Evolutionary conservation across 2,888 invertebrate species (phyloP).

Genomic region (Disparrhopalites patrizii): DNA sequence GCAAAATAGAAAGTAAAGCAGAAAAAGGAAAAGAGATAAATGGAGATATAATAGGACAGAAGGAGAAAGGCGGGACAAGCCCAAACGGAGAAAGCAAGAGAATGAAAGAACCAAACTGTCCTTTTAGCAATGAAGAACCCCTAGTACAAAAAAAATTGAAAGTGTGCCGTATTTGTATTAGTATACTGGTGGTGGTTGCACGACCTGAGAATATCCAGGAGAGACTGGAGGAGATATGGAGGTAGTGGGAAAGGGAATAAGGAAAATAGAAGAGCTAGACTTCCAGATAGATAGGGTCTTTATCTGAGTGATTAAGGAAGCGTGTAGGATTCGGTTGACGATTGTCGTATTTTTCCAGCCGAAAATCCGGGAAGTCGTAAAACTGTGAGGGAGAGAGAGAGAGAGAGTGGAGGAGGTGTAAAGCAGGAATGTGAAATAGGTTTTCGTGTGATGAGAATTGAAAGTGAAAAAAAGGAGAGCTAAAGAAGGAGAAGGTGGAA

Average conservation of each 20-base stretch:
- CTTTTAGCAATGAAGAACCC: too few relatives aligned
- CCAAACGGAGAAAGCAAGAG: too few relatives aligned
- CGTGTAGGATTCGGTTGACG: slow-evolving; percentile 43
- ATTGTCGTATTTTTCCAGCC: slow-evolving; percentile 42
- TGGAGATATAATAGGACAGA: neutral
- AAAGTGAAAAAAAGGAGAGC: neutral
- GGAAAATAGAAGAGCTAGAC: slow-evolving; percentile 5
- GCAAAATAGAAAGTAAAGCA: too few relatives aligned
- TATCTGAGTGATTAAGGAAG: slow-evolving; percentile 47
- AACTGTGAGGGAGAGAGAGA: slow-evolving; percentile 10
- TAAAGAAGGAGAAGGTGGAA: neutral
- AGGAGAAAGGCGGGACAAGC: too few relatives aligned
- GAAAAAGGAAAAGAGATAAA: too few relatives aligned
- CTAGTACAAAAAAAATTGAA: too few relatives aligned
- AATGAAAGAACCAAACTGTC: too few relatives aligned
- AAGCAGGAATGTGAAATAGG: slow-evolving; percentile 32
- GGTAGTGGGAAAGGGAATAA: neutral
- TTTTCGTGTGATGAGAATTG: slow-evolving; percentile 24
- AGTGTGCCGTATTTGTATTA: too few relatives aligned
- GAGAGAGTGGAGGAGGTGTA: slow-evolving; percentile 26
- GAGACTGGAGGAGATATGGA: neutral
- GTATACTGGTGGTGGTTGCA: too few relatives aligned
- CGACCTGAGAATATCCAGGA: too few relatives aligned
- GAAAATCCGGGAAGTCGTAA: slow-evolving; percentile 41
- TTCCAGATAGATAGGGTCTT: slow-evolving; percentile 37